Conservation (phyloP, 2,888 invertebrate species). For the Drosophila meridionalis region DNA sequence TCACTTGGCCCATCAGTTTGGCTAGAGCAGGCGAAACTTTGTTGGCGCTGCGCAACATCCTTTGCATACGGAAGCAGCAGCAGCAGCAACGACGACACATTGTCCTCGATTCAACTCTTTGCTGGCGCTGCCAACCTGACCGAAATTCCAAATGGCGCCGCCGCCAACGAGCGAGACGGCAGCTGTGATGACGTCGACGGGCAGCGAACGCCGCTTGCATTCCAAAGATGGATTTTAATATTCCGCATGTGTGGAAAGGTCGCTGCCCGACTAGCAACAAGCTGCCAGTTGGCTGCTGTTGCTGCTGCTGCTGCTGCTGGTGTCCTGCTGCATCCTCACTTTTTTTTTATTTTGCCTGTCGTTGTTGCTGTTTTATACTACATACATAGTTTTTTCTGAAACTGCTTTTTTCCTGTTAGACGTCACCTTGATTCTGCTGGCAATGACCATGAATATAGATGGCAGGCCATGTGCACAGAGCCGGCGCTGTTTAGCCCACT, state of each 20-base stretch:
- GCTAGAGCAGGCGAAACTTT: conserved; percentile 74
- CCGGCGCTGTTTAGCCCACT: conserved; percentile 64
- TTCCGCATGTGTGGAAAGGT: conserved; percentile 82
- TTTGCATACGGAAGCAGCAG: conserved; percentile 83
- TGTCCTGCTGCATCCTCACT: conserved; percentile 10
- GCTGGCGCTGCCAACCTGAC: conserved; percentile 75
- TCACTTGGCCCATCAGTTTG: conserved; percentile 78
- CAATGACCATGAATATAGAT: conserved; percentile 77
- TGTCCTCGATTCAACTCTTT: conserved; percentile 78
- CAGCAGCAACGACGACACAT: conserved; percentile 63
- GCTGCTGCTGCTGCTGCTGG: conserved; percentile 1
- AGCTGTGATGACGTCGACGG: conserved; percentile 64
- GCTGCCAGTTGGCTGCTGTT: conserved; percentile 1
- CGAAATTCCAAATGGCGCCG: conserved; percentile 66
- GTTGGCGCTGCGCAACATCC: conserved; percentile 78
- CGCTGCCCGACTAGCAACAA: conserved; percentile 70
- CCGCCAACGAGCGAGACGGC: conserved; percentile 52
- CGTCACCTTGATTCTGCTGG: conserved; percentile 80
- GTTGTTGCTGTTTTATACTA: conserved; percentile 35
- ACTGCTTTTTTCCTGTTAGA: conserved; percentile 29
- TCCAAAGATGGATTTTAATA: conserved; percentile 83
- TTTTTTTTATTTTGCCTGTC: conserved; percentile 10
- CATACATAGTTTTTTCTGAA: conserved; percentile 5
- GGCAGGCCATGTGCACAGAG: conserved; percentile 45
- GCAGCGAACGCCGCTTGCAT: conserved; percentile 73